These are phyloP conservation scores for Leguminivora glycinivorella DNA, from an alignment of 1,140 invertebrate genomes.

Conservation along the genomic window DNA sequence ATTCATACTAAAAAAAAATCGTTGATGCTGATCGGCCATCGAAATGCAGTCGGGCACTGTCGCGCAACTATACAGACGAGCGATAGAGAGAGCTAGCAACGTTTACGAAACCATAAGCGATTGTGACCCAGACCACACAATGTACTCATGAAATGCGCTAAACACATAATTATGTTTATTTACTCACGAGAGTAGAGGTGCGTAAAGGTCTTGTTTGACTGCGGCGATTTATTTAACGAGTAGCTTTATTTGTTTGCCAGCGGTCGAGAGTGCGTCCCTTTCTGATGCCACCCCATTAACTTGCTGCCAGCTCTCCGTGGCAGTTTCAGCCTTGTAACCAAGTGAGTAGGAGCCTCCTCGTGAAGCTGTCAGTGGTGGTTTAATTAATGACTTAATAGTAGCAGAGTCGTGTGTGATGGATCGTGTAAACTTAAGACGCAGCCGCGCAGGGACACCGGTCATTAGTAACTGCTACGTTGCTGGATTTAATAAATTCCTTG, in stretches of 20 bases:
- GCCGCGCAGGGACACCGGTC: slow-evolving; percentile 25
- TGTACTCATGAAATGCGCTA: slow-evolving; percentile 28
- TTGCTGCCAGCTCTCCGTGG: slow-evolving; percentile 39
- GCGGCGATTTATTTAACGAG: slow-evolving; percentile 57
- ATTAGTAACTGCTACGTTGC: slow-evolving; percentile 24
- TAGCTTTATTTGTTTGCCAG: slow-evolving; percentile 55
- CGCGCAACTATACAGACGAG: too few relatives aligned
- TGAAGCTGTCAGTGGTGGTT: slow-evolving; percentile 37
- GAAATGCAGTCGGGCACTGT: too few relatives aligned
- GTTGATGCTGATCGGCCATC: too few relatives aligned
- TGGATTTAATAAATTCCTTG: slow-evolving; percentile 21
- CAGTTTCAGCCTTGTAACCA: slow-evolving; percentile 47
- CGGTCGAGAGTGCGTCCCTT: slow-evolving; percentile 40
- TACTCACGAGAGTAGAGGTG: slow-evolving; percentile 48
- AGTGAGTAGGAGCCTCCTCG: slow-evolving; percentile 33
- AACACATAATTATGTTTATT: slow-evolving; percentile 47
- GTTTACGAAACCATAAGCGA: too few relatives aligned
- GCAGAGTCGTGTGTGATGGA: slow-evolving; percentile 46
- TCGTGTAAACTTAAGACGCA: slow-evolving; percentile 36
- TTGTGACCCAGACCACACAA: slow-evolving; percentile 24
- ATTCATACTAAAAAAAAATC: too few relatives aligned
- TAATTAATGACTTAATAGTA: slow-evolving; percentile 56
- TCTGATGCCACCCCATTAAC: slow-evolving; percentile 53
- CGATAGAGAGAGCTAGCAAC: too few relatives aligned
- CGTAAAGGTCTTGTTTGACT: slow-evolving; percentile 54